These are phyloP conservation scores for Varanus salvator DNA, from an alignment of 2,113 vertebrate genomes.

Conservation along the genomic window DNA sequence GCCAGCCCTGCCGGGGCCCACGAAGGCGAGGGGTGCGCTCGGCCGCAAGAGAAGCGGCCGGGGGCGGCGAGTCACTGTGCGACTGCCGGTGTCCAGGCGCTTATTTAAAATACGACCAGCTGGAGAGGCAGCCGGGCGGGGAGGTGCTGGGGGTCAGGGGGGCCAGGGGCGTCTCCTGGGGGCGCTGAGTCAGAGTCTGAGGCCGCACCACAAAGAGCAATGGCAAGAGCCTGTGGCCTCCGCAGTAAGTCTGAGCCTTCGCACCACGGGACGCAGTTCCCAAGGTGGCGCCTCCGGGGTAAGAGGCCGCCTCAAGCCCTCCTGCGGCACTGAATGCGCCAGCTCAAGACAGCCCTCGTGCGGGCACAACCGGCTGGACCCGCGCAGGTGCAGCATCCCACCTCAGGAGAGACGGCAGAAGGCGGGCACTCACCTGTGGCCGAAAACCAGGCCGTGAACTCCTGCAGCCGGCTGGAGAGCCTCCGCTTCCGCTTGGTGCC, in stretches of 20 bases:
- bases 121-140: too few species aligned
- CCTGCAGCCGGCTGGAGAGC: conserved; percentile 69
- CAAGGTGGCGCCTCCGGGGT: background rate
- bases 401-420: fast-evolving
- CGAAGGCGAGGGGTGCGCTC: too few species aligned
- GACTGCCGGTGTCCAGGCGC: too few species aligned
- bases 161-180: too few species aligned
- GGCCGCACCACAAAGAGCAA: fast-evolving
- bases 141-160: too few species aligned
- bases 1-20: too few species aligned
- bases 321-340: fast-evolving
- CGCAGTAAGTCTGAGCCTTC: too few species aligned
- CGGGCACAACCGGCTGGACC: fast-evolving
- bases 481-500: conserved; percentile 87
- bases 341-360: background rate
- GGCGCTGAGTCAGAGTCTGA: background rate
- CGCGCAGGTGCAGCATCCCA: background rate
- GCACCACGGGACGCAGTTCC: background rate
- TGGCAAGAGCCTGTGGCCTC: too few species aligned
- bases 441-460: conserved; percentile 87
- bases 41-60: too few species aligned
- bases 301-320: background rate
- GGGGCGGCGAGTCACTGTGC: too few species aligned
- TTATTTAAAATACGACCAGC: too few species aligned
- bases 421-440: conserved; percentile 78